A percentile compares a stretch with the other conserved stretches of the same genome.
phyloP scores from a whole-genome alignment of 1,140 invertebrate species.

The Heliconius hewitsoni region DNA sequence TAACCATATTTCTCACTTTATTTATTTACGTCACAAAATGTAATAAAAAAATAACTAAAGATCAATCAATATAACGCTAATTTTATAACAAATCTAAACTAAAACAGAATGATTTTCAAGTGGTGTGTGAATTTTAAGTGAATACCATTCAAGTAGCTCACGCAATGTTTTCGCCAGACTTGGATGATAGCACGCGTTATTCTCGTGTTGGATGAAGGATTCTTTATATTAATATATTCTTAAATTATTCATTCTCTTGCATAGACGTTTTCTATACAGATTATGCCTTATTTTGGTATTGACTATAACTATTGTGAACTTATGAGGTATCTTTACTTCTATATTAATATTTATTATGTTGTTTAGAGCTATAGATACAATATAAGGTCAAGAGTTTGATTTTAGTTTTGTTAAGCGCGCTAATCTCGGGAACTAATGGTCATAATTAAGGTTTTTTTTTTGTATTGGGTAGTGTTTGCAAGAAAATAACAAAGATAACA shows the following conservation, averaged over 20 bases:
- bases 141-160: slow-evolving; percentile 44
- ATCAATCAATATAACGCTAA: not conserved
- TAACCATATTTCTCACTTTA: not conserved
- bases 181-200: slow-evolving; percentile 36
- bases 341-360: no score
- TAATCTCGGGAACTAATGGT: no score
- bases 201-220: slow-evolving; percentile 46
- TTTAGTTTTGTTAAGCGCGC: no score
- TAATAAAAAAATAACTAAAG: no score
- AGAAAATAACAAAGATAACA: not conserved
- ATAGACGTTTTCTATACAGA: slow-evolving; percentile 49
- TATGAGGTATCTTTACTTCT: not conserved
- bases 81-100: not conserved
- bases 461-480: no score
- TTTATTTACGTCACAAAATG: not conserved
- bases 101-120: slow-evolving; percentile 2
- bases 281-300: slow-evolving; percentile 3
- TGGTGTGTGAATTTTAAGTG: slow-evolving; percentile 33
- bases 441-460: no score
- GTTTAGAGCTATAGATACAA: no score
- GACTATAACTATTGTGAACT: not conserved
- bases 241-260: slow-evolving; percentile 50
- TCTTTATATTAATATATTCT: slow-evolving; percentile 48
- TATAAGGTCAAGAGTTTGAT: no score
- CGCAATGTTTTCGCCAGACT: slow-evolving; percentile 49